Evolutionary conservation across 2,888 invertebrate species (phyloP).

Genomic region (Agriopis aurantiaria): DNA sequence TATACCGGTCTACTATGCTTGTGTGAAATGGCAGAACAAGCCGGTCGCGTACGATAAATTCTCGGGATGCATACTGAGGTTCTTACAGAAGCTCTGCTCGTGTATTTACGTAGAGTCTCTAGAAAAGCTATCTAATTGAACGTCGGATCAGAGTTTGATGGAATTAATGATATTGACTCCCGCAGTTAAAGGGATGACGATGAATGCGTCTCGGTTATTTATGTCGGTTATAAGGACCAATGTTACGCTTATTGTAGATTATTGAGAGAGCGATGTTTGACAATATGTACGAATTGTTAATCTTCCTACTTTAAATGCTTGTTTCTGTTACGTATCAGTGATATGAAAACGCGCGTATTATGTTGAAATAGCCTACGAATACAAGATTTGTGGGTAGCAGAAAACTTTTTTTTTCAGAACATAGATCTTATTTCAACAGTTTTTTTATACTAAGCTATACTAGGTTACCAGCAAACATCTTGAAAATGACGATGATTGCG

Average conservation of each 20-base stretch:
- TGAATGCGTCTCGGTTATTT: constrained; percentile 32
- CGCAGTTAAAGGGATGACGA: constrained; percentile 19
- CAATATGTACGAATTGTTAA: constrained; percentile 21
- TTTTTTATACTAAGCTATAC: too few relatives aligned
- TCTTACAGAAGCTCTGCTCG: constrained; percentile 88
- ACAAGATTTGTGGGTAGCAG: not conserved
- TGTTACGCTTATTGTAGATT: constrained; percentile 40
- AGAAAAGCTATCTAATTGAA: constrained; percentile 80
- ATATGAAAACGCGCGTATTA: not conserved
- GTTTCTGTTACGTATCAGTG: not conserved
- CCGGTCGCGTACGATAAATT: constrained; percentile 83
- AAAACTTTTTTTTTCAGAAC: too few relatives aligned
- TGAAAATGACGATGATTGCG: too few relatives aligned
- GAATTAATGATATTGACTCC: constrained; percentile 21
- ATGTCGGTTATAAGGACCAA: constrained; percentile 41
- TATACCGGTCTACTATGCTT: constrained; percentile 93
- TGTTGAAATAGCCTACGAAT: not conserved
- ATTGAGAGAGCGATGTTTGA: constrained; percentile 23
- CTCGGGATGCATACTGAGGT: constrained; percentile 82
- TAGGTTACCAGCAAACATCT: too few relatives aligned
- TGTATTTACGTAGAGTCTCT: constrained; percentile 88
- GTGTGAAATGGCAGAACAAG: constrained; percentile 89
- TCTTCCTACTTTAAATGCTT: constrained; percentile 1
- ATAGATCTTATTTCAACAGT: too few relatives aligned
- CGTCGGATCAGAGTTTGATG: not conserved